A percentile compares a stretch with the other conserved stretches of the same genome.
Evolutionary conservation across 1,140 invertebrate species (phyloP).

Genomic region (Solenopsis fugax): DNA sequence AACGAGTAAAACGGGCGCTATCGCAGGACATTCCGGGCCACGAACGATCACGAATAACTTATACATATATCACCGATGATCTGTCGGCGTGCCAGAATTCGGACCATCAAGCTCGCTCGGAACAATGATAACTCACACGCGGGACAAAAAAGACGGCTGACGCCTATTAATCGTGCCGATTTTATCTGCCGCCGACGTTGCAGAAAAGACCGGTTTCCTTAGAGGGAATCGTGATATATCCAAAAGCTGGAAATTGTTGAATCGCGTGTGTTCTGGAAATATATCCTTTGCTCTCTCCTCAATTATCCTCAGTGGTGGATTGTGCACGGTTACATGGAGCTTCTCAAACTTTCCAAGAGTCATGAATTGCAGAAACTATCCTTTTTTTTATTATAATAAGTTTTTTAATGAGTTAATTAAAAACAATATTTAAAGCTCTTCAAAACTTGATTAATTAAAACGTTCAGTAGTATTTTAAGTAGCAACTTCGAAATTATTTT

Average conservation of each 20-base stretch:
- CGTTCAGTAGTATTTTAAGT: neutral
- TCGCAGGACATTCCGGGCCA: slow-evolving; percentile 13
- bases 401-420: slow-evolving; percentile 10
- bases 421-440: neutral
- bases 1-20: neutral
- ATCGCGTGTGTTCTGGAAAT: slow-evolving; percentile 34
- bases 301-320: neutral
- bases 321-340: neutral
- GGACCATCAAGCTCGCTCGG: slow-evolving; percentile 50
- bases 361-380: neutral
- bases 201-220: slow-evolving; percentile 13
- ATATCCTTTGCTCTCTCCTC: neutral
- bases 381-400: neutral
- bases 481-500: neutral
- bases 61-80: slow-evolving; percentile 43
- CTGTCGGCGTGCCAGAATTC: slow-evolving; percentile 48
- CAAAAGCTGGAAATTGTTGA: slow-evolving; percentile 54
- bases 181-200: slow-evolving; percentile 74
- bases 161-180: slow-evolving; percentile 77
- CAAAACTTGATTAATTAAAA: slow-evolving; percentile 8
- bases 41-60: slow-evolving; percentile 42
- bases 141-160: slow-evolving; percentile 62
- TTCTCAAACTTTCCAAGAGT: neutral
- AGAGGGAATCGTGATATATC: neutral
- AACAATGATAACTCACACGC: slow-evolving; percentile 67